A percentile compares a stretch with the other conserved stretches of the same genome.
These are phyloP conservation scores for Netelia melanura DNA, from an alignment of 2,888 invertebrate genomes.

Conservation along the genomic window DNA sequence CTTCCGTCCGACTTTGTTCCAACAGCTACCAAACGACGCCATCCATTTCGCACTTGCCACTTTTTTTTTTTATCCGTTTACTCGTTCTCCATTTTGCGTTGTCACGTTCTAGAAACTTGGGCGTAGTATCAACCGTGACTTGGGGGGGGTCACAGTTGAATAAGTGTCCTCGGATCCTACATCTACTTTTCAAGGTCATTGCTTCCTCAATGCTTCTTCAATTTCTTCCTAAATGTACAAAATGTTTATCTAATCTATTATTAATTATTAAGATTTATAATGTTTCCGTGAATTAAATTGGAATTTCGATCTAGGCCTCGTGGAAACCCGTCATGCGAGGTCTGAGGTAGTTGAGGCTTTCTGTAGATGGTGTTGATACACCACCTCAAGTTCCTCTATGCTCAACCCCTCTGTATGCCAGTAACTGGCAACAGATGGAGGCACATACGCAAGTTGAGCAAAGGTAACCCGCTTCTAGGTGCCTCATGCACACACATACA, in stretches of 20 bases:
- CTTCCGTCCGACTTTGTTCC: constrained; percentile 15
- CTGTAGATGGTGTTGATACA: constrained; percentile 44
- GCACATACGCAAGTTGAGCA: constrained; percentile 53
- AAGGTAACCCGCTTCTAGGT: constrained; percentile 51
- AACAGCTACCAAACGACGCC: background rate
- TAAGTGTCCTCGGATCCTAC: no score
- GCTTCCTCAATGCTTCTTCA: no score
- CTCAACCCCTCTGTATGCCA: no score
- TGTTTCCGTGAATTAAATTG: no score
- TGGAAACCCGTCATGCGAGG: no score
- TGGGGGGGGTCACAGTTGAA: no score
- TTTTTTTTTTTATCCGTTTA: constrained; percentile 19
- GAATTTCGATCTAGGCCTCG: no score
- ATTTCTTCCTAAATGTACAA: no score
- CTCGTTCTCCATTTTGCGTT: constrained; percentile 11
- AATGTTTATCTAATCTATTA: no score
- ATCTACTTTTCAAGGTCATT: no score
- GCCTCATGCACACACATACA: constrained; percentile 8
- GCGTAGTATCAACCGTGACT: background rate
- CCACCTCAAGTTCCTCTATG: constrained; percentile 1
- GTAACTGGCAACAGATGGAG: constrained; percentile 19
- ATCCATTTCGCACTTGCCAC: constrained; percentile 32
- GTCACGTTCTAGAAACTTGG: background rate
- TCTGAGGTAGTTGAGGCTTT: background rate
- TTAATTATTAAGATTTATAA: no score